phyloP scores from a whole-genome alignment of 2,888 invertebrate genomes.

The Latrodectus elegans region DNA sequence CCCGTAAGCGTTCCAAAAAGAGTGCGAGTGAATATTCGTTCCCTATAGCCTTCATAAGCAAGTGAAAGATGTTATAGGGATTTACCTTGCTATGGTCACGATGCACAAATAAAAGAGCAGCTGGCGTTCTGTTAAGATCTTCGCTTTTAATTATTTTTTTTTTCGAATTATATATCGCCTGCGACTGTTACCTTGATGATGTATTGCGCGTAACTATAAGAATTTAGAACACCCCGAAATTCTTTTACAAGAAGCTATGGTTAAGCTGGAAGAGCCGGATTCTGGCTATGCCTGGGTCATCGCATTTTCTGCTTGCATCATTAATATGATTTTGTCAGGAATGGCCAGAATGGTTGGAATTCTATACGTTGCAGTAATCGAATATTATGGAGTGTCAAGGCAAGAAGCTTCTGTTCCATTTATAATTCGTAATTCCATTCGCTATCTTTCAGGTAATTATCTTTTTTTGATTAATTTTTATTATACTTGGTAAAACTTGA shows the following conservation, averaged over 20 bases:
- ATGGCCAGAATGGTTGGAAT: conserved; percentile 66
- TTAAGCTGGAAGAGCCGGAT: conserved; percentile 62
- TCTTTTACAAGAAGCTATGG: neutral
- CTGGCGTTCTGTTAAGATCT: neutral
- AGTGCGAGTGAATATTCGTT: too few species aligned
- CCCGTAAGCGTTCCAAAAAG: too few species aligned
- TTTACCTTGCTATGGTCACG: neutral
- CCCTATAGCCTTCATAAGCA: too few species aligned
- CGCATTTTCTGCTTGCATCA: conserved; percentile 54
- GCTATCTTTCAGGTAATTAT: conserved; percentile 50
- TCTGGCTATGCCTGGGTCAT: conserved; percentile 70
- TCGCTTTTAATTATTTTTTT: too few species aligned
- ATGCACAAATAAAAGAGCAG: neutral
- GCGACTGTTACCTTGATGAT: neutral
- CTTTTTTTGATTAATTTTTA: neutral
- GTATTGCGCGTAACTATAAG: neutral
- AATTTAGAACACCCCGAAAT: too few species aligned
- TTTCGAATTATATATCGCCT: too few species aligned
- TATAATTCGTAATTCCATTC: conserved; percentile 50
- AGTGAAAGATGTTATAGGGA: too few species aligned
- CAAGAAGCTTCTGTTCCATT: conserved; percentile 69
- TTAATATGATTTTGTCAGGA: conserved; percentile 69
- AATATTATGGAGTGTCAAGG: conserved; percentile 52
- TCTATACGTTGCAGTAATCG: conserved; percentile 63
- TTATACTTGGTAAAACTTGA: neutral